Percentiles rank a stretch among this genome's conserved stretches.
phyloP scores from a whole-genome alignment of 1,140 invertebrate genomes.

The Holcopasites calliopsidis region DNA sequence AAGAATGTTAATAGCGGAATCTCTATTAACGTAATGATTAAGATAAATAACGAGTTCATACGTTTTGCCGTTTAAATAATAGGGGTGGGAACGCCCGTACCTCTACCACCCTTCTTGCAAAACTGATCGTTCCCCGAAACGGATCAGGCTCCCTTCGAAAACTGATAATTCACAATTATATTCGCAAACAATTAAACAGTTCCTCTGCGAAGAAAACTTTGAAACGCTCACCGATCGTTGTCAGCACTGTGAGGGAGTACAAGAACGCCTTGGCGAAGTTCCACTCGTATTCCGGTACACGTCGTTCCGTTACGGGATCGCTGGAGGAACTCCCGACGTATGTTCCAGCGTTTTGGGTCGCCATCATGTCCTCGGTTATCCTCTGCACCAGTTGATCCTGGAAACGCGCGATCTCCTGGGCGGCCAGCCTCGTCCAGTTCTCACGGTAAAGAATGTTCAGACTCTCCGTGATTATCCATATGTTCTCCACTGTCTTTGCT shows the following conservation, averaged over 20 bases:
- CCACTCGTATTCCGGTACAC: slow-evolving; percentile 86
- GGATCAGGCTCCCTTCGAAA: too few relatives aligned
- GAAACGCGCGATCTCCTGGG: slow-evolving; percentile 92
- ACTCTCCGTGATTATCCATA: slow-evolving; percentile 97
- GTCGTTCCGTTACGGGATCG: slow-evolving; percentile 69
- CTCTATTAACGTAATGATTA: too few relatives aligned
- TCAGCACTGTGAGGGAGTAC: slow-evolving; percentile 97
- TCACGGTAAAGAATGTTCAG: slow-evolving; percentile 96
- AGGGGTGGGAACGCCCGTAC: too few relatives aligned
- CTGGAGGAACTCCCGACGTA: slow-evolving; percentile 60
- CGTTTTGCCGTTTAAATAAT: too few relatives aligned
- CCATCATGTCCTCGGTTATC: slow-evolving; percentile 87
- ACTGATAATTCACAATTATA: too few relatives aligned
- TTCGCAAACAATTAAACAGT: too few relatives aligned
- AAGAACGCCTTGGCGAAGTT: slow-evolving; percentile 96
- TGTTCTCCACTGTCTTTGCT: slow-evolving; percentile 89
- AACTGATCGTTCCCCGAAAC: too few relatives aligned
- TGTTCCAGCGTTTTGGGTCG: slow-evolving; percentile 75
- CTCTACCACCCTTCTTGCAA: too few relatives aligned
- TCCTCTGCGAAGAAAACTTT: too few relatives aligned
- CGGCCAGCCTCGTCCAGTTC: slow-evolving; percentile 94
- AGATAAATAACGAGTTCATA: too few relatives aligned
- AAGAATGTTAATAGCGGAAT: too few relatives aligned
- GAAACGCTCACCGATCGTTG: slow-evolving; percentile 93
- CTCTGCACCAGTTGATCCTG: slow-evolving; percentile 91